Evolutionary conservation across 2,888 invertebrate genomes (phyloP), one percentile per base, ranked within the genome.

Genomic region (Ormyrus thymus): DNA sequence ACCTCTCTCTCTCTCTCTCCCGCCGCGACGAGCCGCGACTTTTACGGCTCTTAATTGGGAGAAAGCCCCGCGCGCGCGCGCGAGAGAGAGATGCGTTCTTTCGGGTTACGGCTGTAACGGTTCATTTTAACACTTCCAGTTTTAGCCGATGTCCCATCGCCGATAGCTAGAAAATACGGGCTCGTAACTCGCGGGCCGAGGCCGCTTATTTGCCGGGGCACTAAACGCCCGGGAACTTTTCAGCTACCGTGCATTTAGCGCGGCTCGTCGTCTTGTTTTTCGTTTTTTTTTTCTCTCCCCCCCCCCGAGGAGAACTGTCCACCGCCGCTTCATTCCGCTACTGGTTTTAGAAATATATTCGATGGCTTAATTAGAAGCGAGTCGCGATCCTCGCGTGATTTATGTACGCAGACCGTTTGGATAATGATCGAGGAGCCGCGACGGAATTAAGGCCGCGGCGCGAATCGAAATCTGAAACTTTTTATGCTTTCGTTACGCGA

Each of bases 101-200:
- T 43, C 10, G n/a, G 50, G 7, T 56, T 50, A 58, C 65, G 55
- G 13, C 46, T 43, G 29, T 74, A 74, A 74, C 73, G 73, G 73
- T 74, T 64, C 56, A 74, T 74, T 74, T 74, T 74, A 74, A 65
- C 73, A 74, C 73, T 65, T 74, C 73, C 48, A 74, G 72, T 72
- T 72, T 72, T 72, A 72, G 46, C 62, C 48, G 72, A 62, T 53
- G 62, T 29, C 13, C 8, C n/a, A n/a, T n/a, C 59, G 51, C 70
- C 51, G 59, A 70, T 59, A 58, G 59, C 50, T 70, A 46, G 71
- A 61, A 71, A 61, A 74, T 74, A 53, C 62, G 62, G 46, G 53
- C 62, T 62, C 51, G 62, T 71, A 71, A 61, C 53, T 72, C 55
- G 56, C 50, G 46, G 62, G 29, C 1, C 1, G 73, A 65, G 48